phyloP scores from a whole-genome alignment of 2,113 vertebrate species.

The Ia io region DNA sequence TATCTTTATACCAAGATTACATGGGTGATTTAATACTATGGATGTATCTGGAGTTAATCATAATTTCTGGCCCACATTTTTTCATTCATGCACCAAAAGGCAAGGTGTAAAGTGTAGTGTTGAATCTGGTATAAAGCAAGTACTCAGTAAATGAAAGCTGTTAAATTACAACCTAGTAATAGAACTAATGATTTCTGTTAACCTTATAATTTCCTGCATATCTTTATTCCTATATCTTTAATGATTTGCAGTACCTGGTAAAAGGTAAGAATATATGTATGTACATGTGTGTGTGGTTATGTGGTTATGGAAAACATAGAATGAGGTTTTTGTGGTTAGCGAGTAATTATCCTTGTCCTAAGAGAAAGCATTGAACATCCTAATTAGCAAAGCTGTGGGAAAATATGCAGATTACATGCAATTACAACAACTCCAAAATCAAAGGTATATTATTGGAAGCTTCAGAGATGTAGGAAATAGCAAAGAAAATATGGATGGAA shows the following conservation, averaged over 20 bases:
- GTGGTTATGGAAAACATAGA: not conserved
- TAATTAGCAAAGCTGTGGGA: not conserved
- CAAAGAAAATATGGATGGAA: not conserved
- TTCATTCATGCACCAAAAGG: not conserved
- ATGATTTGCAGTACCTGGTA: not conserved
- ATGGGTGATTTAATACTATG: not conserved
- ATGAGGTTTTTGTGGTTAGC: not conserved
- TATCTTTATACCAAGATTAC: not conserved
- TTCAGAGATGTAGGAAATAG: not conserved
- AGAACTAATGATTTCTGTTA: not conserved
- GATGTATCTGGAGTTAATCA: not conserved
- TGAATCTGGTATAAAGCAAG: slow-evolving; percentile 2
- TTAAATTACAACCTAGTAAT: not conserved
- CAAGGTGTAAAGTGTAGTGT: not conserved
- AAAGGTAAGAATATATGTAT: slow-evolving; percentile 3
- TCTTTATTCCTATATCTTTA: not conserved
- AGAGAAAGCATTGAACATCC: not conserved
- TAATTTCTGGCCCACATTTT: not conserved
- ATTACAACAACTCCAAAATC: not conserved
- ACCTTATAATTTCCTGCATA: not conserved
- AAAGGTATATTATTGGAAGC: not conserved
- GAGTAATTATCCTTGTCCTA: slow-evolving; percentile 17
- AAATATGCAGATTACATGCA: not conserved
- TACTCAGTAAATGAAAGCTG: not conserved
- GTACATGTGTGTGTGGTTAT: not conserved